Conservation (phyloP, 1,140 invertebrate genomes). For the Eubasilissa regina region DNA sequence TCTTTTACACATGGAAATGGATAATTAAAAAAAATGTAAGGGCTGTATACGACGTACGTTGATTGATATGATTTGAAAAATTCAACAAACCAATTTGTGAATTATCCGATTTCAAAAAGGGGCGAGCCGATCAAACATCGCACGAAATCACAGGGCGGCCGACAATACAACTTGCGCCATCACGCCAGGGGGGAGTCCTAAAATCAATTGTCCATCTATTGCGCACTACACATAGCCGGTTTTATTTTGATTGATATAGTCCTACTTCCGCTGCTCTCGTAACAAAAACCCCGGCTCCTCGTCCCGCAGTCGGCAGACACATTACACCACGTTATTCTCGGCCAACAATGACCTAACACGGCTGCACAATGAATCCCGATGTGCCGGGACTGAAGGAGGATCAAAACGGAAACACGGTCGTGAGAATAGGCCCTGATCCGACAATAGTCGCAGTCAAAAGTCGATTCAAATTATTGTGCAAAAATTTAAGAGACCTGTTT, state of each 20-base stretch:
- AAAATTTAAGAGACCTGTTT: background rate
- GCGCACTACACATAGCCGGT: background rate
- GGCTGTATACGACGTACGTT: no score
- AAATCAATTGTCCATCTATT: conserved; percentile 19
- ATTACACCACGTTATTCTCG: conserved; percentile 36
- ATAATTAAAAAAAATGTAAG: no score
- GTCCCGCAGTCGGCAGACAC: conserved; percentile 38
- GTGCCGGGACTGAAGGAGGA: background rate
- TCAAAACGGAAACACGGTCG: conserved; percentile 21
- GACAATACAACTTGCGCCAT: conserved; percentile 27
- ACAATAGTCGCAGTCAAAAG: conserved; percentile 1
- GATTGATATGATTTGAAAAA: no score
- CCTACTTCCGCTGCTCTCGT: conserved; percentile 44
- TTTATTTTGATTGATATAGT: conserved; percentile 50
- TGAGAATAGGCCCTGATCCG: background rate
- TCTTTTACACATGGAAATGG: no score
- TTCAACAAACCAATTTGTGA: background rate
- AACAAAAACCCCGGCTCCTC: conserved; percentile 21
- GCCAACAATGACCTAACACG: conserved; percentile 37
- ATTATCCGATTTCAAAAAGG: conserved; percentile 23
- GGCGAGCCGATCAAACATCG: background rate
- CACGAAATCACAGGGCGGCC: conserved; percentile 17
- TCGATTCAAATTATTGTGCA: conserved; percentile 24
- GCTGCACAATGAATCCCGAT: conserved; percentile 32
- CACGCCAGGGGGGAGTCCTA: background rate